Conservation (phyloP, 2,113 vertebrate genomes). For the Euleptes europaea region DNA sequence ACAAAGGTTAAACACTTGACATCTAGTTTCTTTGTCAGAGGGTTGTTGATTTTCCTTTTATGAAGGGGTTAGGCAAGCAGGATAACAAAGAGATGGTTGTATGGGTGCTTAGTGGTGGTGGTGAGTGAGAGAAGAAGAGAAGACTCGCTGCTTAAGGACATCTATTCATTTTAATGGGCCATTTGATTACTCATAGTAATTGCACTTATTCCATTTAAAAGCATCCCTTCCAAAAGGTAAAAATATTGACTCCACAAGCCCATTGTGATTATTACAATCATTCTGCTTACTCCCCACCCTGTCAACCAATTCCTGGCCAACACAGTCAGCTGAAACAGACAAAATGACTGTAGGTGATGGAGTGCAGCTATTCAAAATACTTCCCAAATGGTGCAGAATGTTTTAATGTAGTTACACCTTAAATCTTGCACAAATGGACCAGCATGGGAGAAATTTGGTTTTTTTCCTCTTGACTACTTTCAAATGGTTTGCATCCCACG, state of each 20-base stretch:
- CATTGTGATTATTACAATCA: background rate
- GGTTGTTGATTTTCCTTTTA: background rate
- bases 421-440: background rate
- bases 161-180: background rate
- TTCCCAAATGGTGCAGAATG: background rate
- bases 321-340: background rate
- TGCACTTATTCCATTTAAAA: background rate
- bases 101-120: background rate
- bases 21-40: background rate
- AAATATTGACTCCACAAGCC: background rate
- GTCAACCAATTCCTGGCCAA: background rate
- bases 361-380: background rate
- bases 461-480: background rate
- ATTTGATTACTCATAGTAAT: background rate
- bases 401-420: background rate
- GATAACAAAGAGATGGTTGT: background rate
- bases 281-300: background rate
- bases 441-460: background rate
- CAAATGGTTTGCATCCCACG: background rate
- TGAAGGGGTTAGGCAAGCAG: background rate
- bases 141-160: background rate
- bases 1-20: background rate
- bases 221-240: background rate
- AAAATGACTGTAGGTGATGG: background rate
- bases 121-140: background rate